phyloP scores from a whole-genome alignment of 1,140 invertebrate genomes.

The Euura lappo region DNA sequence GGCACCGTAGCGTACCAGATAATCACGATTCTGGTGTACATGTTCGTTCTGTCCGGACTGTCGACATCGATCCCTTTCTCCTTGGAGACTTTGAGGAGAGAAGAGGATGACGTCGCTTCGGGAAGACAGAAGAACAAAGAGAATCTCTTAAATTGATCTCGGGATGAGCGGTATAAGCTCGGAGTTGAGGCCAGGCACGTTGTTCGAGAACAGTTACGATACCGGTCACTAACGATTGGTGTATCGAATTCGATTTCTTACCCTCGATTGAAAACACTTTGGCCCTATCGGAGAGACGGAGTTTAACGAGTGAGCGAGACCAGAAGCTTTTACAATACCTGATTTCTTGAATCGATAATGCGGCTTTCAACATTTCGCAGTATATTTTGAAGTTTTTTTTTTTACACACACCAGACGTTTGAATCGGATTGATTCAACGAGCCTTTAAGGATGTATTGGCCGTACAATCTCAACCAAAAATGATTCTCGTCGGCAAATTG shows the following conservation, averaged over 20 bases:
- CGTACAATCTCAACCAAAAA: no score
- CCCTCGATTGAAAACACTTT: constrained; percentile 60
- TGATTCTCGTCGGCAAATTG: no score
- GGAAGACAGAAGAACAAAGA: background rate
- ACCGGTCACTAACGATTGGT: constrained; percentile 52
- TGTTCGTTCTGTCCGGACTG: background rate
- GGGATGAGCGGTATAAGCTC: no score
- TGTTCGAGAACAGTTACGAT: constrained; percentile 40
- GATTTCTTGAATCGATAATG: no score
- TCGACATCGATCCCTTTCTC: background rate
- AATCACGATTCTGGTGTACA: background rate
- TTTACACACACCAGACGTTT: background rate
- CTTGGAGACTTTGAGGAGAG: background rate
- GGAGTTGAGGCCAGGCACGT: no score
- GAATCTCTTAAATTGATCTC: background rate
- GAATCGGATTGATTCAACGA: background rate
- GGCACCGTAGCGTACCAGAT: background rate
- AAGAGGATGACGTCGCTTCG: background rate
- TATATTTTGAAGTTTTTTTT: no score
- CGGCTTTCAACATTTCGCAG: no score
- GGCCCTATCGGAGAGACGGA: constrained; percentile 15
- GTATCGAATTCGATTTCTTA: constrained; percentile 64
- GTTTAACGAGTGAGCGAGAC: no score
- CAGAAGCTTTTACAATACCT: no score
- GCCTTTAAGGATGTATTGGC: no score